Percentiles rank a stretch among this genome's conserved stretches.
Conservation (phyloP, 1,140 invertebrate species). For the Zophobas morio region DNA sequence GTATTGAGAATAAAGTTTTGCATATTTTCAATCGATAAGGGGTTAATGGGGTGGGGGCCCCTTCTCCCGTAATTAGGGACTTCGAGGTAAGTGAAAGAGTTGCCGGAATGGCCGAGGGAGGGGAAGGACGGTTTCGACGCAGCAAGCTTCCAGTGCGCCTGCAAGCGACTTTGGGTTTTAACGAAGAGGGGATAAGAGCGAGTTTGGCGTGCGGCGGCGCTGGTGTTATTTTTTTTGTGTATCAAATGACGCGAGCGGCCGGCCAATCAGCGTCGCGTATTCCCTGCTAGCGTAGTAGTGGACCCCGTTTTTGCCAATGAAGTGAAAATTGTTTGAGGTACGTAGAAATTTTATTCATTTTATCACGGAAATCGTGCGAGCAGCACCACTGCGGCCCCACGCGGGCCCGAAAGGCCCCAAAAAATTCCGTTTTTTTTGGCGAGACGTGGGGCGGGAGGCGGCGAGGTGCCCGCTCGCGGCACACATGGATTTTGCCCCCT, state of each 20-base stretch:
- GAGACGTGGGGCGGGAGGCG: constrained; percentile 17
- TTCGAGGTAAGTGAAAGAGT: constrained; percentile 5
- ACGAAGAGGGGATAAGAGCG: constrained; percentile 11
- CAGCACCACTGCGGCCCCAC: constrained; percentile 55
- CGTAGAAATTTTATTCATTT: constrained; percentile 69
- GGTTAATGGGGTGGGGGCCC: constrained; percentile 20
- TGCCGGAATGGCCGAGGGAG: constrained; percentile 31
- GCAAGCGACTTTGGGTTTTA: neutral
- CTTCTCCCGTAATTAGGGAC: constrained; percentile 28
- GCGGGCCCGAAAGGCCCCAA: constrained; percentile 50
- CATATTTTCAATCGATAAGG: constrained; percentile 34
- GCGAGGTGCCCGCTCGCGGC: neutral
- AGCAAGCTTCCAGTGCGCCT: neutral
- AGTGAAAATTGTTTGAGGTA: constrained; percentile 67
- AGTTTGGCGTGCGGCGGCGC: constrained; percentile 12
- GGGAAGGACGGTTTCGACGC: constrained; percentile 30
- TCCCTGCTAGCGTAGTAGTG: constrained; percentile 64
- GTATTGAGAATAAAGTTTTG: constrained; percentile 29
- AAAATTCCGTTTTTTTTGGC: constrained; percentile 56
- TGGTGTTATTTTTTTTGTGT: constrained; percentile 66
- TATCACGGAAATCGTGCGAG: constrained; percentile 65
- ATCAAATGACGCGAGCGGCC: constrained; percentile 66
- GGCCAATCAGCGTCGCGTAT: constrained; percentile 63
- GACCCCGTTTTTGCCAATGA: constrained; percentile 66
- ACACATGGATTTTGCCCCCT: constrained; percentile 15